Conservation (phyloP, 2,888 invertebrate species). For the Cecidostiba fungosa region DNA sequence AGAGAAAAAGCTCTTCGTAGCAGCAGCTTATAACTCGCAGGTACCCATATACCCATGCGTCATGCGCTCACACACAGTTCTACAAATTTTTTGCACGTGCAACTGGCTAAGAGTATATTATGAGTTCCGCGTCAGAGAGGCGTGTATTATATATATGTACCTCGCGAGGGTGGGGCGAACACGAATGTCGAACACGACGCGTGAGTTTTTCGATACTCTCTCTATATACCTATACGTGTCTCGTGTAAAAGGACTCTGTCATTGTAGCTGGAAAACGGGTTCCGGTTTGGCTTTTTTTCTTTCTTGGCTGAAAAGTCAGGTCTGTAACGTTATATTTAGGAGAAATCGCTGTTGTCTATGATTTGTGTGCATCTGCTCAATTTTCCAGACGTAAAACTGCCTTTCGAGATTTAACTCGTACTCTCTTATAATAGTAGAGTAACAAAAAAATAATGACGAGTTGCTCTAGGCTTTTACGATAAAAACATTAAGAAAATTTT, state of each 20-base stretch:
- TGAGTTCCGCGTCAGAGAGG: slow-evolving; percentile 10
- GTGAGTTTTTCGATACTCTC: slow-evolving; percentile 1
- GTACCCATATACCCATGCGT: neutral
- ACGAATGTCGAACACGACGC: slow-evolving; percentile 36
- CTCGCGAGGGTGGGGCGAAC: slow-evolving; percentile 36
- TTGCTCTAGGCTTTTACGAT: no score
- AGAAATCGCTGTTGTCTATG: neutral
- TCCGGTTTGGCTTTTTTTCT: neutral
- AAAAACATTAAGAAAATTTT: slow-evolving; percentile 33
- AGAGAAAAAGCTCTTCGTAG: neutral
- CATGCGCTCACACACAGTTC: slow-evolving; percentile 19
- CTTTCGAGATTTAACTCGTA: no score
- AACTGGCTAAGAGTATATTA: neutral
- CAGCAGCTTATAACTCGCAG: neutral
- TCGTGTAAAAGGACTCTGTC: neutral
- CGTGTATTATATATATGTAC: neutral
- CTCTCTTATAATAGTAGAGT: no score
- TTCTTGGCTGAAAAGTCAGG: neutral
- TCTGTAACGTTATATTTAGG: neutral
- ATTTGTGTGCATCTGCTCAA: neutral
- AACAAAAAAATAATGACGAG: no score
- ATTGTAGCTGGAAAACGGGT: neutral
- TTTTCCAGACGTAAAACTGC: no score
- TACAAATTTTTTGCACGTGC: slow-evolving; percentile 47
- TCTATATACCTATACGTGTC: neutral